Evolutionary conservation across 2,797 vertebrate species (phyloP), one percentile per base, ranked within the genome.

Genomic region (Stomatorhinus walkeri): DNA sequence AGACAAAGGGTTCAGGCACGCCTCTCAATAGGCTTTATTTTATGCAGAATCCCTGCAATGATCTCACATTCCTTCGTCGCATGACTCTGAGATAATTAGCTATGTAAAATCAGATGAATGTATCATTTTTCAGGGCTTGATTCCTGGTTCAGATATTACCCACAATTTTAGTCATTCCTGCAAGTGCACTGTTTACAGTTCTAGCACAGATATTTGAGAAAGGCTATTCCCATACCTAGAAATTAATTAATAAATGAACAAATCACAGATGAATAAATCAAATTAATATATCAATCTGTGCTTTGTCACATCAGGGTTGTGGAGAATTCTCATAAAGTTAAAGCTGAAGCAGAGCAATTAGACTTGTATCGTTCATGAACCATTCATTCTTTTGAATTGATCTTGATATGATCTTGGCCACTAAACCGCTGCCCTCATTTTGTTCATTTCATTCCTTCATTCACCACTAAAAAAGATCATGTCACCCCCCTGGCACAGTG

Each of bases 181-280:
- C 64, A 72, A 16, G 64, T 72, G 28, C 64, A 72, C 28, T 36
- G 12, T 72, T 72, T 72, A 28, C 28, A 36, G 64, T 72, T 36
- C 28, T 72, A 10, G 22, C 59, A 64, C 59, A 64, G 59, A 64
- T 64, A 72, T 72, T 36, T 32, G 16, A 32, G 10, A 32, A 36
- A 72, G 64, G 28, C 64, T 16, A 72, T 36, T 14, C 12, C 28
- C 28, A 72, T 72, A 72, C 64, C 64, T 72, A 72, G 28, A 72
- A 72, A 72, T 72, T 72, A 72, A 72, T 72, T 72, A 72, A 72
- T 72, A 72, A 32, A 72, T 14, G 28, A 72, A 72, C 64, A 72
- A 72, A 36, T 4, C 64, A 72, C 4, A 16, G 64, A 72, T 36
- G 28, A 72, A 36, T 72, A 72, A 72, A 72, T 36, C 28, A 32